Evolutionary conservation across 2,888 invertebrate species (phyloP).

Genomic region (Zonitis immaculata): DNA sequence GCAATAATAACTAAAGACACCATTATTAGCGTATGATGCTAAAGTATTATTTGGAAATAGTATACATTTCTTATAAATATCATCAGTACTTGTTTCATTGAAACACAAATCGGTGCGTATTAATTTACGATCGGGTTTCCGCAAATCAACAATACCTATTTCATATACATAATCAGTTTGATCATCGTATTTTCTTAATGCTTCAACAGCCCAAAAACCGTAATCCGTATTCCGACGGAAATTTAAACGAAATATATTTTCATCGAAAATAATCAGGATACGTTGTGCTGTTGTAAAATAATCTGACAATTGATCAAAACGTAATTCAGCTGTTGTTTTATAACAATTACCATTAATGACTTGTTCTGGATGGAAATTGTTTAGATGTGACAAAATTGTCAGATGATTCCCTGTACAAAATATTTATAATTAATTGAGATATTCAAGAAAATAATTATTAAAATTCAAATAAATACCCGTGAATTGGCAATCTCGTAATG

Average conservation of each 20-base stretch:
- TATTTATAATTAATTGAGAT: no score
- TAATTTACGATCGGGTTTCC: conserved; percentile 33
- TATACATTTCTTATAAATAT: conserved; percentile 36
- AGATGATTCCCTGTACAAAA: conserved; percentile 19
- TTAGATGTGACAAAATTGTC: conserved; percentile 19
- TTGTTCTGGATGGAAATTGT: conserved; percentile 17
- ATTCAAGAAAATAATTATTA: no score
- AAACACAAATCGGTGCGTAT: conserved; percentile 37
- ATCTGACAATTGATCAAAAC: conserved; percentile 16
- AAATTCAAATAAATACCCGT: conserved; percentile 24
- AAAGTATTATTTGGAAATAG: conserved; percentile 36
- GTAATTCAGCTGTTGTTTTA: conserved; percentile 18
- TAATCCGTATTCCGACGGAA: conserved; percentile 33
- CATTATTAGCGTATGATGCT: conserved; percentile 32
- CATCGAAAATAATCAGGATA: conserved; percentile 12
- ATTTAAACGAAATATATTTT: conserved; percentile 34
- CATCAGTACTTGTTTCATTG: conserved; percentile 32
- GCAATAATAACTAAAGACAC: conserved; percentile 28
- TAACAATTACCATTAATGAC: conserved; percentile 13
- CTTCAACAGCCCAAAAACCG: conserved; percentile 38
- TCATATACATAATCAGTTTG: conserved; percentile 34
- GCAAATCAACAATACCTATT: conserved; percentile 34
- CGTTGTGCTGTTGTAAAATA: conserved; percentile 10
- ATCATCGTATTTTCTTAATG: conserved; percentile 30
- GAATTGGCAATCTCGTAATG: conserved; percentile 29